Evolutionary conservation across 2,888 invertebrate genomes (phyloP), one percentile per base, ranked within the genome.

Genomic region (Germaria angustata): DNA sequence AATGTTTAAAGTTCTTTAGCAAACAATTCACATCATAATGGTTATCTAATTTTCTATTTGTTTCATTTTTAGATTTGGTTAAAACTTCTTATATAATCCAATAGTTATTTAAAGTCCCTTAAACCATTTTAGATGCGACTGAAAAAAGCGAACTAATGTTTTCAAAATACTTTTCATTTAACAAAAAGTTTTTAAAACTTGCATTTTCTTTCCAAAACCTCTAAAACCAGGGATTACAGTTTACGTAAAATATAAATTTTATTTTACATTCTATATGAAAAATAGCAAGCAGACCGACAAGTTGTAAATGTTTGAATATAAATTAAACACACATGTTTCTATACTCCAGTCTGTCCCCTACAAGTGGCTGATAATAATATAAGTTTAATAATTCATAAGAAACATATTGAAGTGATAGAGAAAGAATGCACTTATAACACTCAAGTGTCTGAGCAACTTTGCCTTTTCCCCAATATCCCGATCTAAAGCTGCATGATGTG

Each of bases 151-250:
- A 46, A 22, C 5, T 41, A 46, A 53, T 32, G 32, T 2, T 32
- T 15, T 53, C 32, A 17, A 32, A 32, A 53, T n/a, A 44, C 1
- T 44, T 44, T 28, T 57, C 20, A 20, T 2, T 20, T 2, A 3
- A 17, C 2, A n/a, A 32, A 68, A 20, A 41, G 7, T 6, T 34
- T 63, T n/a, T 22, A 63, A 63, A 68, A n/a, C 32, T 44, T 34
- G 34, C 44, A 69, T 20, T 15, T n/a, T n/a, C 22, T 59, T 71
- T 59, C 0, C 4, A 17, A 59, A 77, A 53, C 68, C 15, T 61
- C 53, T 36, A 63, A 61, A 77, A 61, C 69, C 22, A 53, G 61
- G 53, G 53, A 44, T 77, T 77, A 72, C 1, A 59, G 57, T 76
- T 76, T 39, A 51, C 59, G 68, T 41, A 68, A 76, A 66, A 68